phyloP scores from a whole-genome alignment of 2,113 vertebrate species.

The Aptenodytes patagonicus region DNA sequence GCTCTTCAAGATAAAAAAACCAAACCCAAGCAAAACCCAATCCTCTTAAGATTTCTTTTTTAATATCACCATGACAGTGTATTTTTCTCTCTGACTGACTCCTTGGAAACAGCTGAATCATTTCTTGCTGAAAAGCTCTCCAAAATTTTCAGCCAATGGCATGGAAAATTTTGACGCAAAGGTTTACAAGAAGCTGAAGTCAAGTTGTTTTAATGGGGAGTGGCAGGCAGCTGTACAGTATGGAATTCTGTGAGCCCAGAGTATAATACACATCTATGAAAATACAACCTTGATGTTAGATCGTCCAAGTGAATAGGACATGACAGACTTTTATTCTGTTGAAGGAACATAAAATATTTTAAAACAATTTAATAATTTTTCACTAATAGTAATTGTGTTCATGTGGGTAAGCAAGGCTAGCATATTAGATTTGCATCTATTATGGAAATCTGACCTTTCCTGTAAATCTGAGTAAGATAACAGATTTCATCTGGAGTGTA shows the following conservation, averaged over 20 bases:
- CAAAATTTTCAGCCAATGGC: not conserved
- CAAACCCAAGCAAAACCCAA: not conserved
- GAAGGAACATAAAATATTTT: not conserved
- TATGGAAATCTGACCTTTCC: not conserved
- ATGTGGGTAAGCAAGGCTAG: not conserved
- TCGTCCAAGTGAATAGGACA: not conserved
- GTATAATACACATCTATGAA: not conserved
- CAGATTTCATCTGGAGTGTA: not conserved
- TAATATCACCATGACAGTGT: not conserved
- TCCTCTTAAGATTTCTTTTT: not conserved
- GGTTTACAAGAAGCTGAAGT: not conserved
- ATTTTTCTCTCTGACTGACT: not conserved
- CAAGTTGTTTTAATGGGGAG: not conserved
- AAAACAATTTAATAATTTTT: not conserved
- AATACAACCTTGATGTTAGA: not conserved
- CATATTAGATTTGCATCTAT: not conserved
- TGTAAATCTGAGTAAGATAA: not conserved
- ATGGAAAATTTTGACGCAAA: not conserved
- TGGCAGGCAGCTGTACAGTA: not conserved
- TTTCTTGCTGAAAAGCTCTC: not conserved
- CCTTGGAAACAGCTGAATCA: constrained; percentile 17
- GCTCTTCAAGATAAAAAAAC: not conserved
- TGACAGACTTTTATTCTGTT: not conserved
- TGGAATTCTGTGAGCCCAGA: not conserved
- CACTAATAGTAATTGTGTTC: not conserved